Base-by-base conservation (phyloP, 2,113 vertebrate species). In the Alethe diademata region DNA sequence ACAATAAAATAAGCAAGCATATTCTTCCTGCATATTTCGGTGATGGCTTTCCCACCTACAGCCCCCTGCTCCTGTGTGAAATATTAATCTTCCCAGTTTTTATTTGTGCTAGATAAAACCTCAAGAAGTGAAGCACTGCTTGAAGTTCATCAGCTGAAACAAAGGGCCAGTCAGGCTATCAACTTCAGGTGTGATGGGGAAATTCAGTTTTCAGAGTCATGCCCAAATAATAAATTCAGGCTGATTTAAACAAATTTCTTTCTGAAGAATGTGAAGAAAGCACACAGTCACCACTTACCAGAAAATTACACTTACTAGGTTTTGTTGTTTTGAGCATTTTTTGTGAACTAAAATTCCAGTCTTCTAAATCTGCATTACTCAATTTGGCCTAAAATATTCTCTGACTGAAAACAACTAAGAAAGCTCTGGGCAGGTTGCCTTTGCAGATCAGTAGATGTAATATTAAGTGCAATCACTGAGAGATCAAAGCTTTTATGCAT, bases 1-100 rank as follows among this genome's bases (percentile, higher is more conserved):
- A 83, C 56, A 72, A 79, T 85, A 87, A 91, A 95, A 95, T 70
- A 94, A 90, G 70, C 23, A 47, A 70, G 47, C 11, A 11, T 79
- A 43, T 75, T 91, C 54, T 83, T 94, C 38, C 35, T 90, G 67
- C 38, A 14, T 56, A 76, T 62, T 79, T 90, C 5, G 4, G 8
- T 51, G 82, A 36, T 0, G 4, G n/a, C 11, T 89, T 81, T 93
- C 50, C 20, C 33, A 9, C 53, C 78, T 69, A 45, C 36, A 54
- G 8, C 33, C 78, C 36, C 9, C 7, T 58, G 38, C 25, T 82
- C 26, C 60, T 36, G 10, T 62, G 38, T 43, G 17, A 76, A 70
- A 31, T 42, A 48, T 81, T 82, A 43, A 84, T 95, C 45, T 45
- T 70, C 47, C 18, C 13, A 31, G 12, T 42, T 88, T 84, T 62